Percentiles rank a stretch among this genome's conserved stretches.
Conservation (phyloP, 2,797 vertebrate species). For the Intellagama lesueurii region DNA sequence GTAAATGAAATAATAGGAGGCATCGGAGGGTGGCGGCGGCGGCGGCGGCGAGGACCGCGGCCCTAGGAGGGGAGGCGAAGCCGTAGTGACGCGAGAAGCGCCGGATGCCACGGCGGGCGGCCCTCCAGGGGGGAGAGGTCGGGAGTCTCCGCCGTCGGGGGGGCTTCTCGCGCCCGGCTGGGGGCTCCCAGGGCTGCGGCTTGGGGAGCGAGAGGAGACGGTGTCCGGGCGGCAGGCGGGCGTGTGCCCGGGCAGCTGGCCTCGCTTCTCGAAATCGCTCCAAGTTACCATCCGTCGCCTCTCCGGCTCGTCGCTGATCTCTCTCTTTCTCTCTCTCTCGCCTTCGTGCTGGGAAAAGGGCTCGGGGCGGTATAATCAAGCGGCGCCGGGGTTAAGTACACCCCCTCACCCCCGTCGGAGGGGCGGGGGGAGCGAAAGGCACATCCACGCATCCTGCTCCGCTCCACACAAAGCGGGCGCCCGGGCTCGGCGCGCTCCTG, state of each 20-base stretch:
- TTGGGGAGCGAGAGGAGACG: no score
- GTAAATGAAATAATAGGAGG: conserved; percentile 24
- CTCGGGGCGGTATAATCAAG: neutral
- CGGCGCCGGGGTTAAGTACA: neutral
- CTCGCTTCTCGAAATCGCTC: conserved; percentile 12
- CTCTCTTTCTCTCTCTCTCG: neutral
- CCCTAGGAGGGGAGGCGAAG: conserved; percentile 16
- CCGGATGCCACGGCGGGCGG: neutral
- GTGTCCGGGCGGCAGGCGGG: neutral
- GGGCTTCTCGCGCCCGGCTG: neutral
- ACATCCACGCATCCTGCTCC: neutral
- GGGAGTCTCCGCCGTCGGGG: neutral
- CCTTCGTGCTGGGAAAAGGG: neutral
- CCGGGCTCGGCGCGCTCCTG: neutral
- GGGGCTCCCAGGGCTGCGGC: neutral
- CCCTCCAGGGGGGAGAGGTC: no score
- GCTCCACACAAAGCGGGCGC: conserved; percentile 25
- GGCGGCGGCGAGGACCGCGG: conserved; percentile 2
- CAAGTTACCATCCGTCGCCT: conserved; percentile 4
- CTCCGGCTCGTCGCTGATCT: neutral
- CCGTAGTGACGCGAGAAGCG: neutral
- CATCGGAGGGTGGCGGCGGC: conserved; percentile 9
- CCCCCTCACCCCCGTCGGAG: neutral
- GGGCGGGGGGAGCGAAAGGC: conserved; percentile 21
- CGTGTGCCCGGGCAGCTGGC: neutral